Base-by-base conservation (phyloP, 1,140 invertebrate genomes). In the Cherax destructor region DNA sequence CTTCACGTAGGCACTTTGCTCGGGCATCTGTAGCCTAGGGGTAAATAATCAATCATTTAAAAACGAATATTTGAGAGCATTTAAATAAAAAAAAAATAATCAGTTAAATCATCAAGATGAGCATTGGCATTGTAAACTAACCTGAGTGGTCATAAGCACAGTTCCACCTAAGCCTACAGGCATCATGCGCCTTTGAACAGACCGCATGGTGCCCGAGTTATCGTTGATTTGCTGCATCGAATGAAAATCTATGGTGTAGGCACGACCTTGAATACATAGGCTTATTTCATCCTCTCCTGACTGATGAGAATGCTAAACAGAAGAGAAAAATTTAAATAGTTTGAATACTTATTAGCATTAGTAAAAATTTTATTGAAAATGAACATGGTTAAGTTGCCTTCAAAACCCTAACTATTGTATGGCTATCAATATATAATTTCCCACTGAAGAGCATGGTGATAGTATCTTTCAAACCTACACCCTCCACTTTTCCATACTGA, bases 141-240 rank as follows among this genome's bases (percentile, higher is more conserved):
- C 90, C 90, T 91, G 90, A n/a, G 90, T 83, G n/a, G 84, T n/a
- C 24, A 79, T 84, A 30, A 83, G 77, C 11, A 83, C 77, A 41
- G 69, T 72, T 18, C 90, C 90, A 10, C 86, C 84, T 52, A 92
- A 78, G 10, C 90, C 87, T 21, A 76, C 78, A 0, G 93, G 91
- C 79, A 88, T 91, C 83, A 85, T 93, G 88, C 95, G 95, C 61
- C 98, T 96, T 94, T 98, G 98, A 93, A 99, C 97, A 86, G 97
- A 97, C 78, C 98, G 95, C 16, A 98, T 97, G 78, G 98, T 99
- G 87, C 98, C 98, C 9, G 98, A 98, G 94, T 99, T 98, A 95
- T 99, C 98, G 95, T 99, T 99, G 92, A 99, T 98, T 96, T 99
- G 98, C 95, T 99, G 98, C 98, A 99, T 98, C 93, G 98, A 97